phyloP scores from a whole-genome alignment of 2,888 invertebrate species.

The Entomobrya proxima region DNA sequence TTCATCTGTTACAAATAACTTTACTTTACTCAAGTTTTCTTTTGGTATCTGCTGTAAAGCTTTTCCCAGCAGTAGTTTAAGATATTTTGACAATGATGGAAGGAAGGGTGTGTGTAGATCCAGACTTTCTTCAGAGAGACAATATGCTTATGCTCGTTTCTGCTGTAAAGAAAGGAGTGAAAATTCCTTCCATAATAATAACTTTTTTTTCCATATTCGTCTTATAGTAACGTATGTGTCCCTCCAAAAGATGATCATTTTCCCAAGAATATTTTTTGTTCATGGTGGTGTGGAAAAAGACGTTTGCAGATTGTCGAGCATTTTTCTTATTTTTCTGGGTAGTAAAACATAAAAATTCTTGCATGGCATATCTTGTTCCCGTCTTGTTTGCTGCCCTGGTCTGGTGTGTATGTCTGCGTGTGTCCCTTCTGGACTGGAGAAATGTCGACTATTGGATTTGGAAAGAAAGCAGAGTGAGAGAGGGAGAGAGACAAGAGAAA shows the following conservation, averaged over 20 bases:
- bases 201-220: no score
- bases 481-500: no score
- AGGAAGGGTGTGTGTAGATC: slow-evolving; percentile 3
- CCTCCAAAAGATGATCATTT: slow-evolving; percentile 33
- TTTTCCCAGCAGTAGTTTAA: slow-evolving; percentile 9
- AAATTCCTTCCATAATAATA: no score
- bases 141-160: no score
- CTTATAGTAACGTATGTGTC: background rate
- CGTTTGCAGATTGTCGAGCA: slow-evolving; percentile 52
- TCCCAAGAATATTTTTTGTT: background rate
- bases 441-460: background rate
- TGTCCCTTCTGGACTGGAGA: background rate
- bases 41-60: background rate
- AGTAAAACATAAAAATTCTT: slow-evolving; percentile 19
- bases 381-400: background rate
- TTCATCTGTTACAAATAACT: slow-evolving; percentile 55
- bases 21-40: slow-evolving; percentile 7
- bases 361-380: background rate
- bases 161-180: background rate
- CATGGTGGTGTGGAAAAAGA: no score
- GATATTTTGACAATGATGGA: slow-evolving; percentile 43
- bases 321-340: slow-evolving; percentile 26
- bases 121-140: no score
- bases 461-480: background rate
- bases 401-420: background rate